A percentile compares a stretch with the other conserved stretches of the same genome.
Conservation (phyloP, 2,888 invertebrate species). For the Gymnosoma rotundatum region DNA sequence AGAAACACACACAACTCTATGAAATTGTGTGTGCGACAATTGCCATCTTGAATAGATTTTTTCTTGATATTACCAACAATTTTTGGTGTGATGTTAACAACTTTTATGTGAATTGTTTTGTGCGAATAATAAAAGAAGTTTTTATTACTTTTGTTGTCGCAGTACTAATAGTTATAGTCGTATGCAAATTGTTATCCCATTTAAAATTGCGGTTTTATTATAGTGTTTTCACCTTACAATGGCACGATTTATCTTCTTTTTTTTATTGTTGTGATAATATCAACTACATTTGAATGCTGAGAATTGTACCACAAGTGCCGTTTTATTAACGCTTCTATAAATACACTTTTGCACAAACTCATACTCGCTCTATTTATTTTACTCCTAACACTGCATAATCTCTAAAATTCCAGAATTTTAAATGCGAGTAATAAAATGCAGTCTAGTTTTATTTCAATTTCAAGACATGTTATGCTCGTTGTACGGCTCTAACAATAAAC, state of each 20-base stretch:
- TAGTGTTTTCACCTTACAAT: constrained; percentile 46
- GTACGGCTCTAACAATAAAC: background rate
- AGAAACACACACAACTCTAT: background rate
- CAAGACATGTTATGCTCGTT: background rate
- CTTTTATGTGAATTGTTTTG: constrained; percentile 41
- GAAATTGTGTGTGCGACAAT: constrained; percentile 39
- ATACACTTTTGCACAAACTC: constrained; percentile 19
- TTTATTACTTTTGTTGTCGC: constrained; percentile 4
- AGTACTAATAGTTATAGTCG: constrained; percentile 17
- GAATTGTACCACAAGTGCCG: constrained; percentile 64
- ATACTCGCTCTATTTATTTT: constrained; percentile 26
- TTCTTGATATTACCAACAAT: constrained; percentile 27
- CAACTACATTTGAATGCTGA: constrained; percentile 61
- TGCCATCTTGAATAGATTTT: constrained; percentile 26
- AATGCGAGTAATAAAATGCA: constrained; percentile 52
- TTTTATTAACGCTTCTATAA: constrained; percentile 54
- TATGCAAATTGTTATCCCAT: constrained; percentile 62
- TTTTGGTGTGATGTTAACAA: constrained; percentile 49
- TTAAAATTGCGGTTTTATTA: constrained; percentile 62
- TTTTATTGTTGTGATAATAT: constrained; percentile 23
- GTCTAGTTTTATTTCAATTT: constrained; percentile 21
- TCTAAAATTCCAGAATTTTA: constrained; percentile 55
- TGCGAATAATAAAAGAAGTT: constrained; percentile 13
- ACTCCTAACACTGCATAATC: constrained; percentile 50
- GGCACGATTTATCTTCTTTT: constrained; percentile 56